Percentiles rank a stretch among this genome's conserved stretches.
These are phyloP conservation scores for Paradisaea rubra DNA, from an alignment of 2,113 vertebrate species.

Conservation along the genomic window DNA sequence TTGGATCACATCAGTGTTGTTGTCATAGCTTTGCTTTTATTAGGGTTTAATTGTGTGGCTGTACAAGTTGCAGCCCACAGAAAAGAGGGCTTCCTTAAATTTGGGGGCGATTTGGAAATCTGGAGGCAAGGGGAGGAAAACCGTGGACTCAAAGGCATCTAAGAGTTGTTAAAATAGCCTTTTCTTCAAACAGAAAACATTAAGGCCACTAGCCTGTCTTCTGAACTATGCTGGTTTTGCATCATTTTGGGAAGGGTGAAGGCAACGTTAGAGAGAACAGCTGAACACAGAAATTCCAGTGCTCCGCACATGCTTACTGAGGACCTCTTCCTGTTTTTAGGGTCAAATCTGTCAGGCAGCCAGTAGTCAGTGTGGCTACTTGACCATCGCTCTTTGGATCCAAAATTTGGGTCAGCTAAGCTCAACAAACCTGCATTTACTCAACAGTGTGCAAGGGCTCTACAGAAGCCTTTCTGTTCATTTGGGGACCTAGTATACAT, in stretches of 20 bases:
- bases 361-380: background rate
- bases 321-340: background rate
- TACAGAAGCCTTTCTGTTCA: conserved; percentile 65
- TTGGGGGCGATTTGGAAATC: background rate
- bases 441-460: conserved; percentile 56
- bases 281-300: background rate
- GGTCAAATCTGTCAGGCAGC: background rate
- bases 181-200: background rate
- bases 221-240: conserved; percentile 36
- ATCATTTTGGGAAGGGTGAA: conserved; percentile 39
- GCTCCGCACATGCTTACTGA: background rate
- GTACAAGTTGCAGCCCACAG: background rate
- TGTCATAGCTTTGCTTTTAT: background rate
- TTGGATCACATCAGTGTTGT: background rate
- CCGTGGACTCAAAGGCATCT: background rate
- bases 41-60: background rate
- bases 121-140: conserved; percentile 13
- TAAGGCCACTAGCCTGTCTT: conserved; percentile 32
- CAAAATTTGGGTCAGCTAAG: background rate
- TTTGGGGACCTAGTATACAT: conserved; percentile 62
- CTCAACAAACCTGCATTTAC: conserved; percentile 34
- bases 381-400: background rate
- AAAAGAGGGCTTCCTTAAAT: background rate
- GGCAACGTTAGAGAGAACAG: conserved; percentile 1
- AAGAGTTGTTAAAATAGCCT: background rate